phyloP scores from a whole-genome alignment of 2,797 vertebrate species.

The Benthosema pterotum region DNA sequence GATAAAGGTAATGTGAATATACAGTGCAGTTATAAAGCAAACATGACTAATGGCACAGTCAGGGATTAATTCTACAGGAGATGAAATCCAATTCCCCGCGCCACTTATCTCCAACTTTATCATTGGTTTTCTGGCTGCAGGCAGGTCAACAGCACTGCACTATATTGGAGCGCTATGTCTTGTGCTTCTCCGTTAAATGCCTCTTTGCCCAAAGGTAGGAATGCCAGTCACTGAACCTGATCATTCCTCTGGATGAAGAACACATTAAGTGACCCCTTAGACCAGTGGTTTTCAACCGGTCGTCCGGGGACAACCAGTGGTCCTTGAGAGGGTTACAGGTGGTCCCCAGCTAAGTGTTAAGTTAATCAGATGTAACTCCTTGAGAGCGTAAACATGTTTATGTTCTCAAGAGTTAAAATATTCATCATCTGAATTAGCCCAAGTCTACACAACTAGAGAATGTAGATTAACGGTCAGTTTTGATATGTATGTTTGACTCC shows the following conservation, averaged over 20 bases:
- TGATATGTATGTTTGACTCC: no score
- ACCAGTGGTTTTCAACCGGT: no score
- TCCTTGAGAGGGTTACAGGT: no score
- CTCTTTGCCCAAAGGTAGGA: not conserved
- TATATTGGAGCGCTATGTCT: slow-evolving; percentile 9
- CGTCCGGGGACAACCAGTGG: no score
- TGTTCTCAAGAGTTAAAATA: no score
- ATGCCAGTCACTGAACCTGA: not conserved
- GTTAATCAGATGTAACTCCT: no score
- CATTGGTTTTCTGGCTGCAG: slow-evolving; percentile 1
- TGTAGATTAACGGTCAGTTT: no score
- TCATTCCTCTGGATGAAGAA: not conserved
- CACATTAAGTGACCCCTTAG: not conserved
- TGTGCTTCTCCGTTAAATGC: not conserved
- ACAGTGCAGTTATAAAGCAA: slow-evolving; percentile 9
- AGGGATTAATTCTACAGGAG: slow-evolving; percentile 14
- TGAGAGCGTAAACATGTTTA: no score
- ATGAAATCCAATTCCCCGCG: not conserved
- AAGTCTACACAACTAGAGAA: no score
- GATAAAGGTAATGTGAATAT: slow-evolving; percentile 9
- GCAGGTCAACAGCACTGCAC: not conserved
- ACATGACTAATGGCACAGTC: slow-evolving; percentile 19
- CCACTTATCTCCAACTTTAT: slow-evolving; percentile 1
- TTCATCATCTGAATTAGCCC: no score
- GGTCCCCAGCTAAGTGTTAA: no score